Percentiles rank a stretch among this genome's conserved stretches.
phyloP scores from a whole-genome alignment of 2,797 vertebrate species.

The Sebastolobus alascanus region DNA sequence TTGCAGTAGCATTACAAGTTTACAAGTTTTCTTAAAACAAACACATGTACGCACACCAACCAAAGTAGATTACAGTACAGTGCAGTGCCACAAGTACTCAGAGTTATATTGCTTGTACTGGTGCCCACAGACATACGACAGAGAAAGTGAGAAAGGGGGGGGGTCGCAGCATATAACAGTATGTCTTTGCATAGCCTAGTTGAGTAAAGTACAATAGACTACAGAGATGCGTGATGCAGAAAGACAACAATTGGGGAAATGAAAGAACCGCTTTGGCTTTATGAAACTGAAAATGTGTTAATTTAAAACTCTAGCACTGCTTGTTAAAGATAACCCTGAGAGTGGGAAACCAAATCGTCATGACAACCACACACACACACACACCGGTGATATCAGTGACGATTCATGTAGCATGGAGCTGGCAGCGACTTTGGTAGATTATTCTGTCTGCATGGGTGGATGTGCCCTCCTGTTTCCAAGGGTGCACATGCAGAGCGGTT shows the following conservation, averaged over 20 bases:
- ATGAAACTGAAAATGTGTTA: conserved; percentile 39
- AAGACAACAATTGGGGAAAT: conserved; percentile 3
- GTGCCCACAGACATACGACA: conserved; percentile 62
- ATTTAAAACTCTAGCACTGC: conserved; percentile 47
- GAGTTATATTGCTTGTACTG: conserved; percentile 82
- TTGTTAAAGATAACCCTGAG: conserved; percentile 74
- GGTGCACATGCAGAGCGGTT: neutral
- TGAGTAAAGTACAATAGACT: conserved; percentile 66
- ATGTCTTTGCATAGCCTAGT: conserved; percentile 86
- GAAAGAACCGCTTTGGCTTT: conserved; percentile 73
- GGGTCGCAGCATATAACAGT: conserved; percentile 81
- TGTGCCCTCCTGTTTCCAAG: neutral
- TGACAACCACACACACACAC: conserved; percentile 1
- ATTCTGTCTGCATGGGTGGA: conserved; percentile 32
- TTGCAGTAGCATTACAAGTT: conserved; percentile 60
- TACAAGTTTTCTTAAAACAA: conserved; percentile 60
- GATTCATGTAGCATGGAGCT: conserved; percentile 9
- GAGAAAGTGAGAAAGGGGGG: conserved; percentile 27
- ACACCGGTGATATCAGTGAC: neutral
- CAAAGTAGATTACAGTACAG: conserved; percentile 74
- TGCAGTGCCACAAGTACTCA: conserved; percentile 73
- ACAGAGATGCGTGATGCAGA: conserved; percentile 69
- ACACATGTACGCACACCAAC: conserved; percentile 65
- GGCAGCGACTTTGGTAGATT: conserved; percentile 45
- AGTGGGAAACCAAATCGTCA: conserved; percentile 55